Conservation (phyloP, 2,797 vertebrate species). For the Premnoplex brunnescens region DNA sequence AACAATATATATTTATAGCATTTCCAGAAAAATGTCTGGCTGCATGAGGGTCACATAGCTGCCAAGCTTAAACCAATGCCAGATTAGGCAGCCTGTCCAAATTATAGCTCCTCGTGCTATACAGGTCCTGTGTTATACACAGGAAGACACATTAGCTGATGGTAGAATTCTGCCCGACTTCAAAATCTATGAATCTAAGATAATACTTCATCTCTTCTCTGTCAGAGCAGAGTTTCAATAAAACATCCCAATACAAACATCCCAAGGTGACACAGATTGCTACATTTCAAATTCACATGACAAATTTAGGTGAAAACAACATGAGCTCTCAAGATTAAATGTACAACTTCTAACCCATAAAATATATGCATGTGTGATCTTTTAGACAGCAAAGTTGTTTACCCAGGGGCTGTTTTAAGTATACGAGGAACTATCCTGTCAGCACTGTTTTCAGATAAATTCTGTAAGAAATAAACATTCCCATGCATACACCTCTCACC, state of each 20-base stretch:
- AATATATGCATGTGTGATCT: slow-evolving; percentile 52
- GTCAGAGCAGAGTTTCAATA: slow-evolving; percentile 6
- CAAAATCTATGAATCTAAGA: neutral
- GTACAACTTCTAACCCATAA: neutral
- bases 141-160: neutral
- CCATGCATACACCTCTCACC: neutral
- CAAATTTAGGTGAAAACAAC: slow-evolving; percentile 52
- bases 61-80: neutral
- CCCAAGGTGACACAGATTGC: slow-evolving; percentile 33
- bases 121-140: neutral
- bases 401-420: slow-evolving; percentile 30
- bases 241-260: neutral
- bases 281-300: slow-evolving; percentile 50
- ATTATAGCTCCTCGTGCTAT: neutral
- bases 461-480: neutral
- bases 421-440: slow-evolving; percentile 20
- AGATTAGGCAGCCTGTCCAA: neutral
- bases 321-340: slow-evolving; percentile 1
- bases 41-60: neutral
- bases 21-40: slow-evolving; percentile 15
- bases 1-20: neutral
- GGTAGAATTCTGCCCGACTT: neutral
- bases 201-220: neutral
- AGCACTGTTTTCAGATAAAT: slow-evolving; percentile 12
- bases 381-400: slow-evolving; percentile 38